Evolutionary conservation across 2,113 vertebrate genomes (phyloP), one percentile per base, ranked within the genome.

Genomic region (Mandrillus leucophaeus): DNA sequence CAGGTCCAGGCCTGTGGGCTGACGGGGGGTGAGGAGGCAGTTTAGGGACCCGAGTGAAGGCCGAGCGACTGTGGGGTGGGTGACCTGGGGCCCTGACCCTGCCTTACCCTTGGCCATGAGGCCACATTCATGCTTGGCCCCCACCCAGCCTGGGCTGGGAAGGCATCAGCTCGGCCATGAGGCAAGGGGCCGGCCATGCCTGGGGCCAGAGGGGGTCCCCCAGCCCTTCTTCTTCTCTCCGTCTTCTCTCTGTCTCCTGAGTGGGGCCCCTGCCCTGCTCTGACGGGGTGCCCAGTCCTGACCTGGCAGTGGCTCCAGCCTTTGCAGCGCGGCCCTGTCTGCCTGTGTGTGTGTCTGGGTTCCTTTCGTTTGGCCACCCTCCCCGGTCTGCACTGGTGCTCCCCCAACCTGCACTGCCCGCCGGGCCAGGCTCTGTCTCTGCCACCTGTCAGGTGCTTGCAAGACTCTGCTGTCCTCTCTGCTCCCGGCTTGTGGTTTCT

Each of bases 141-240:
- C 30, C 4, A 14, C 20, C 66, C 25, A 50, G 76, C 32, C 32
- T 5, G 1, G 4, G 6, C 61, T 64, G 12, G 27, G 27, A 64
- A 30, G 27, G 61, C 27, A 64, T 64, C 61, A 64, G 27, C 61
- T 30, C 1, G 27, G 61, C 61, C 61, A 32, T 64, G 61, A 64
- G 32, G 40, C 3, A 3, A 59, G 43, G 50, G 35, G 17, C 3
- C 0, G 1, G 2, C 78, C 11, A 1, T 40, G n/a, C 61, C 30
- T 25, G 59, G 14, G 27, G 45, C 8, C 38, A 23, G 32, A 16
- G 7, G 50, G 55, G 70, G 12, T 20, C 23, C 25, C 78, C 40
- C 43, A 43, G 32, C 43, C 45, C 57, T 82, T 83, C n/a, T 8
- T 25, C 23, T 11, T 16, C 35, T 80, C 76, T 8, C 6, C 30